These are phyloP conservation scores for Propithecus perrieri DNA, from an alignment of 2,797 vertebrate genomes.

Conservation along the genomic window DNA sequence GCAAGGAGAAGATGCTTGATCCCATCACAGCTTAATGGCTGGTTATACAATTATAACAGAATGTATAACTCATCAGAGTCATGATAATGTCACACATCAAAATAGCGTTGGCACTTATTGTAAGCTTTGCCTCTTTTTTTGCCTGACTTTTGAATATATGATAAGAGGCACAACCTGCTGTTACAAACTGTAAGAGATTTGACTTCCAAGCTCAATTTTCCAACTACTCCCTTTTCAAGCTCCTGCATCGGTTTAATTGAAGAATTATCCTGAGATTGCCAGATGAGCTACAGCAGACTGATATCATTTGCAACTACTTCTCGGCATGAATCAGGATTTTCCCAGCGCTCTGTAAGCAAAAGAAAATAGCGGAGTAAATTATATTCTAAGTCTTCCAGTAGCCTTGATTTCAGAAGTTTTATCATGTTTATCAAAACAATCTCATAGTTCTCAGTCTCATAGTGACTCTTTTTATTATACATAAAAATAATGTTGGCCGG, in stretches of 20 bases:
- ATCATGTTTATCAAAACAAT: conserved; percentile 66
- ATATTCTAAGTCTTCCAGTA: conserved; percentile 19
- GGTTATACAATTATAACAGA: conserved; percentile 33
- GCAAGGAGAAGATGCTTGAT: conserved; percentile 30
- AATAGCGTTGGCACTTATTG: neutral
- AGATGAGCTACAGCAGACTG: conserved; percentile 54
- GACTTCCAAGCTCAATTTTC: conserved; percentile 58
- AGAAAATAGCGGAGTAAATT: conserved; percentile 62
- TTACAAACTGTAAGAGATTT: conserved; percentile 30
- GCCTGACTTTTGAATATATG: conserved; percentile 51
- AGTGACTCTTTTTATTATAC: conserved; percentile 47
- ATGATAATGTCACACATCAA: conserved; percentile 52
- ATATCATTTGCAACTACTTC: conserved; percentile 54
- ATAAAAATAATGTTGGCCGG: conserved; percentile 5
- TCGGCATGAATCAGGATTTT: conserved; percentile 57
- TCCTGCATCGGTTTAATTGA: conserved; percentile 69
- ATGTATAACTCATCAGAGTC: conserved; percentile 43
- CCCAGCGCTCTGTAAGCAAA: conserved; percentile 44
- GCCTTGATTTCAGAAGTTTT: conserved; percentile 65
- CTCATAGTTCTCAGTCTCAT: neutral
- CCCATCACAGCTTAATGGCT: neutral
- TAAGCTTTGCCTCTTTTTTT: conserved; percentile 30
- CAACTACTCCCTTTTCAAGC: conserved; percentile 51
- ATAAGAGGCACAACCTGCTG: conserved; percentile 24
- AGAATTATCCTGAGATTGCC: conserved; percentile 69